Percentiles rank a stretch among this genome's conserved stretches.
Evolutionary conservation across 1,140 invertebrate species (phyloP).

Genomic region (Hyphantria cunea): DNA sequence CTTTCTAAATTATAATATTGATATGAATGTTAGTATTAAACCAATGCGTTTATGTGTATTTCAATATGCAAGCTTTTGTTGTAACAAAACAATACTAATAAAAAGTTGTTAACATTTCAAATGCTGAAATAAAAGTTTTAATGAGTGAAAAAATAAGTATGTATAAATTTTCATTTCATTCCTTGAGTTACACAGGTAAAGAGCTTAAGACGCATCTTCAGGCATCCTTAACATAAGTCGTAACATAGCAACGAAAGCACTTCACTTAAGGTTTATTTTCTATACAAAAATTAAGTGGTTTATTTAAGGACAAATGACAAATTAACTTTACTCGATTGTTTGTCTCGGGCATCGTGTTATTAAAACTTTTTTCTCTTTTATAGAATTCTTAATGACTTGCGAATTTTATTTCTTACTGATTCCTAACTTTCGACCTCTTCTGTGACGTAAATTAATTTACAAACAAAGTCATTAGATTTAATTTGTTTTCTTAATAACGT

Average conservation of each 20-base stretch:
- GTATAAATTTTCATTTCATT: not conserved
- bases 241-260: constrained; percentile 5
- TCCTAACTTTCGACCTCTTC: constrained; percentile 24
- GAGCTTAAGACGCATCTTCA: not conserved
- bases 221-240: not conserved
- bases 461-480: constrained; percentile 5
- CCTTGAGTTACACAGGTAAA: not conserved
- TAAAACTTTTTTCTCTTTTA: constrained; percentile 38
- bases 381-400: constrained; percentile 38
- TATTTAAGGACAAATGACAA: constrained; percentile 27
- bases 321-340: constrained; percentile 44
- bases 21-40: too few species aligned
- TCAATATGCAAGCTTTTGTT: too few species aligned
- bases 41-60: too few species aligned
- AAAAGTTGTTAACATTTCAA: too few species aligned
- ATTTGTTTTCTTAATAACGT: too few species aligned
- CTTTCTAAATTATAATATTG: too few species aligned
- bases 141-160: too few species aligned
- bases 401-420: constrained; percentile 22
- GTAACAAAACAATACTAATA: too few species aligned
- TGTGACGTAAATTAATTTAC: constrained; percentile 14
- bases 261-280: constrained; percentile 10
- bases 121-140: too few species aligned
- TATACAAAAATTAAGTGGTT: constrained; percentile 22
- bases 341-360: constrained; percentile 33